Conservation (phyloP, 2,113 vertebrate genomes). For the Hippocampus mohnikei region DNA sequence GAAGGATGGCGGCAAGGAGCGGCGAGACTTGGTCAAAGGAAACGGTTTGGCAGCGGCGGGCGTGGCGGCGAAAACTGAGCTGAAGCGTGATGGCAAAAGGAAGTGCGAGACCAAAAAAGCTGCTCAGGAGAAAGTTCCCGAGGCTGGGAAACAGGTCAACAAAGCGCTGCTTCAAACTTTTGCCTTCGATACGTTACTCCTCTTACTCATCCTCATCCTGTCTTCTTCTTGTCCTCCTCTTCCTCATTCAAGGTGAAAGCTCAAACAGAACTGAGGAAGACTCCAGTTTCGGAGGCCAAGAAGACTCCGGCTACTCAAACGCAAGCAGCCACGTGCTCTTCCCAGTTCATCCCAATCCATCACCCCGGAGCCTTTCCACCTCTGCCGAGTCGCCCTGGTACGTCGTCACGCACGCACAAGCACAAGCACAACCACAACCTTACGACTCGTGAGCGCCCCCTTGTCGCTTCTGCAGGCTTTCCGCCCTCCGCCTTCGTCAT, state of each 20-base stretch:
- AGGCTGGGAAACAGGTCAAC: constrained; percentile 79
- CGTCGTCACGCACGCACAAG: constrained; percentile 6
- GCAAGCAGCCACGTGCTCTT: constrained; percentile 81
- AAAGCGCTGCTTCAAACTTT: not conserved
- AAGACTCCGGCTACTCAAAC: constrained; percentile 88
- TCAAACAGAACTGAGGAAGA: constrained; percentile 88
- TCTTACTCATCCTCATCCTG: not conserved
- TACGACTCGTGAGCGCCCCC: not conserved
- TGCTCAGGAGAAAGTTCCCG: constrained; percentile 75
- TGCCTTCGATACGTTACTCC: too few relatives aligned
- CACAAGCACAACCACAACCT: not conserved
- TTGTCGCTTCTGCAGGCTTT: constrained; percentile 76
- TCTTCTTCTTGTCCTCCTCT: not conserved
- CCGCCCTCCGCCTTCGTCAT: constrained; percentile 92
- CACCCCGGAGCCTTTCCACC: constrained; percentile 96
- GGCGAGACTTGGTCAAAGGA: constrained; percentile 80
- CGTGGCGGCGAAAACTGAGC: constrained; percentile 61
- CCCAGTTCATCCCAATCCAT: constrained; percentile 97
- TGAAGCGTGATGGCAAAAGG: constrained; percentile 74
- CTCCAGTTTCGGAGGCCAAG: constrained; percentile 89
- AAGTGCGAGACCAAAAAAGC: constrained; percentile 88
- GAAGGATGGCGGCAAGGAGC: constrained; percentile 81
- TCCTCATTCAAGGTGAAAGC: constrained; percentile 79
- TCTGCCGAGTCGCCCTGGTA: constrained; percentile 91
- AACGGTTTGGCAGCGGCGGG: constrained; percentile 56